Evolutionary conservation across 2,797 vertebrate species (phyloP), one percentile per base, ranked within the genome.

Genomic region (Spatula clypeata): DNA sequence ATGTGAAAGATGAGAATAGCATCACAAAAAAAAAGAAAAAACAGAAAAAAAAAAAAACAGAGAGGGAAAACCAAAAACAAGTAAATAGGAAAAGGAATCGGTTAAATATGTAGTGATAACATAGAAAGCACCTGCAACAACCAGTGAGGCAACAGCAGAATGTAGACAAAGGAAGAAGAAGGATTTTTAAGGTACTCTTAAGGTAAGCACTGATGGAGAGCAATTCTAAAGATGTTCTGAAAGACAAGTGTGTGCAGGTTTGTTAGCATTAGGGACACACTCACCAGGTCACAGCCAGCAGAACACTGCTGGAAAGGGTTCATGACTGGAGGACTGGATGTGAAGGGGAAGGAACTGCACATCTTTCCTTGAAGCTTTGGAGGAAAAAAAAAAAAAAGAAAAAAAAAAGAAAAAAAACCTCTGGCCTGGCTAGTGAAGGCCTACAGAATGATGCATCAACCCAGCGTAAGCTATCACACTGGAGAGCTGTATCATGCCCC

Each of bases 1-100:
- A n/a, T 23, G 79, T 31, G 64, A 94, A 92, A 58, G 88, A 80
- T 11, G 8, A 91, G 47, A 81, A 88, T 85, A 93, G 32, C 18
- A 60, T 17, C 23, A 70, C 9, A 73, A 66, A 73, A 69, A 1
- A 19, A n/a, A 31, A 45, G 5, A 42, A 31, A 44, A 31, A 44
- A 71, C 66, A 1, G 17, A 31, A 31, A 42, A 6, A 38, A 38
- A 38, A 42, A 40, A 32, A 40, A 40, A 64, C 18, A 84, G 24
- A 86, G 36, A 84, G 4, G 60, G 3, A 53, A 71, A 91, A 60
- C 29, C 93, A 79, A 21, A 47, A 75, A 70, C 44, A 45, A 47
- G 58, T 9, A 24, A 26, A 72, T 29, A 42, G 31, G 47, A 86
- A 80, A 71, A 92, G 32, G 5, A 18, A 81, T 5, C 72, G 67